Base-by-base conservation (phyloP, 2,113 vertebrate genomes). In the Tyto alba region DNA sequence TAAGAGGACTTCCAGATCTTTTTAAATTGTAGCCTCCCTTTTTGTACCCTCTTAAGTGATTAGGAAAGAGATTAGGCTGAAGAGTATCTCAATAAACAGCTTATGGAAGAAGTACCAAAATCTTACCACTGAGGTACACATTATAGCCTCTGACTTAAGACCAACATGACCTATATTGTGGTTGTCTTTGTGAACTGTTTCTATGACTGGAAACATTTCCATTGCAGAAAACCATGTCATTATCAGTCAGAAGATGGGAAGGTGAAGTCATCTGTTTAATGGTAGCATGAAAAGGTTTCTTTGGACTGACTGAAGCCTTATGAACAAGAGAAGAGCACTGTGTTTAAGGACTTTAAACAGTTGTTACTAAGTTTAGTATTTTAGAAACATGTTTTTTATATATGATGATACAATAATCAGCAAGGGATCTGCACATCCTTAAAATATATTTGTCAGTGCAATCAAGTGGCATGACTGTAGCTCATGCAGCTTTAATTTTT, bases 141-240 rank as follows among this genome's bases (percentile, higher is more conserved):
- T 53, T 76, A 26, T 7, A 62, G 19, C 34, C 41, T 77, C 10
- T 67, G n/a, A 63, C 25, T 57, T 85, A 79, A n/a, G 30, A 56
- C 13, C 12, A 75, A n/a, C 34, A 60, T 0, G 1, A 3, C 7
- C 5, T 72, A 26, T n/a, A 29, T 21, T 2, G 2, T 34, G 23
- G 7, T 77, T 88, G 30, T 63, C 62, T 85, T 52, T 16, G 25
- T 77, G 63, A 74, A 41, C 29, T 48, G 21, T 63, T 86, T 77
- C 59, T 80, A 11, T 16, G 30, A 77, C 7, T 78, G 76, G 10
- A 20, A 47, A 47, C 45, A 47, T 47, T 47, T 47, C 19, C 43
- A 55, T 78, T 92, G 47, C 29, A 89, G 56, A 16, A 93, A 93
- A 57, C 13, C 16, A 21, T 55, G 53, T 45, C 23, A 27, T 74